Conservation (phyloP, 92 coral and sea anemone genomes). For the Phenganax subtilis region DNA sequence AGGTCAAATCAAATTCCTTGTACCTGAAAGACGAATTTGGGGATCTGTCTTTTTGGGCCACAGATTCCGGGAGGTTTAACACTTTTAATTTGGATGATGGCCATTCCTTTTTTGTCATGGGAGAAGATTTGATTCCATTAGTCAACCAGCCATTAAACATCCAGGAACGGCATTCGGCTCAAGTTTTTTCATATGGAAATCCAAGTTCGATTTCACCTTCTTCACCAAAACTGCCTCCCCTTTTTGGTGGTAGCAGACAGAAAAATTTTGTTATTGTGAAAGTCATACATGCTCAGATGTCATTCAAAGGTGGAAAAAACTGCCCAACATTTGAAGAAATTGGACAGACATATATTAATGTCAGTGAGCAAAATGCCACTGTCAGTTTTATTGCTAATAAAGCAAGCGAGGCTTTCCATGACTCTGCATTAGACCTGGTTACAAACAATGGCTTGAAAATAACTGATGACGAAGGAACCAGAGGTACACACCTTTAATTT, state of each 20-base stretch:
- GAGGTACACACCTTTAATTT: constrained; percentile 13
- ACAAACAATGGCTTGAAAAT: constrained; percentile 50
- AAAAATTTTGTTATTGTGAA: constrained; percentile 47
- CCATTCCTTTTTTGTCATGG: constrained; percentile 23
- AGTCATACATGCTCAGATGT: constrained; percentile 54
- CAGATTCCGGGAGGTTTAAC: constrained; percentile 47
- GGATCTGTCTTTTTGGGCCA: constrained; percentile 50
- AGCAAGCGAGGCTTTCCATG: constrained; percentile 55
- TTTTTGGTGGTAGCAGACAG: constrained; percentile 43
- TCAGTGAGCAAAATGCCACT: constrained; percentile 52
- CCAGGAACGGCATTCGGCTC: constrained; percentile 35
- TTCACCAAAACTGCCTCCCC: neutral
- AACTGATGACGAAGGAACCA: constrained; percentile 52
- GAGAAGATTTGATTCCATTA: constrained; percentile 31
- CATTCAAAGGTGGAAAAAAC: constrained; percentile 47
- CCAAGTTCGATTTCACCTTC: neutral
- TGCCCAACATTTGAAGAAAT: constrained; percentile 47
- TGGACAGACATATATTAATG: constrained; percentile 50
- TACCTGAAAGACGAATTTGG: constrained; percentile 51
- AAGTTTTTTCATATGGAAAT: constrained; percentile 46
- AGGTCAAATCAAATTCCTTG: constrained; percentile 50
- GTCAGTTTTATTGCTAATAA: constrained; percentile 42
- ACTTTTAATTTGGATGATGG: constrained; percentile 49
- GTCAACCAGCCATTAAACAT: constrained; percentile 24
- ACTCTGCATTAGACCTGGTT: constrained; percentile 45